Percentiles rank a stretch among this genome's conserved stretches.
These are phyloP conservation scores for Drosophila guanche DNA, from an alignment of 1,140 invertebrate species.

Conservation along the genomic window DNA sequence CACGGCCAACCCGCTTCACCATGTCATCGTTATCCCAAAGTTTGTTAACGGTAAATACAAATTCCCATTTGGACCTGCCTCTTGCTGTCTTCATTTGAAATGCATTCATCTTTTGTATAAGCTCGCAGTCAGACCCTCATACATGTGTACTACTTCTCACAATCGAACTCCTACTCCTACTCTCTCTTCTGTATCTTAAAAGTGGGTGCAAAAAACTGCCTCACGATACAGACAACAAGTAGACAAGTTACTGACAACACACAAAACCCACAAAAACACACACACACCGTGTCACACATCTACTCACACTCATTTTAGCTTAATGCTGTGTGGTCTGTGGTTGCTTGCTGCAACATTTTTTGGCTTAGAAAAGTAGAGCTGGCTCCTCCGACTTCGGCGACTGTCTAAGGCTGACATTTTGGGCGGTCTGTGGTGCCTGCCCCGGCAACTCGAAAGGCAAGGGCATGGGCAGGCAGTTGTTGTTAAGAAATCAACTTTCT, in stretches of 20 bases:
- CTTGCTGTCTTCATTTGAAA: constrained; percentile 59
- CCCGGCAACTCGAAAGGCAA: no score
- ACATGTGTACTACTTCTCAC: neutral
- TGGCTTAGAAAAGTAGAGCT: constrained; percentile 39
- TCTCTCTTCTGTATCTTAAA: constrained; percentile 25
- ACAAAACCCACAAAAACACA: constrained; percentile 10
- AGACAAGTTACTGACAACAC: constrained; percentile 74
- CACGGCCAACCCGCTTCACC: no score
- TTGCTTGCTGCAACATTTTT: constrained; percentile 50
- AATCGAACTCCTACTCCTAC: no score
- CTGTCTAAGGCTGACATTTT: constrained; percentile 50
- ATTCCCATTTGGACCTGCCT: constrained; percentile 21
- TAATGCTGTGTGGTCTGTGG: constrained; percentile 68
- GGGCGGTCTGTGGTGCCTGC: constrained; percentile 37
- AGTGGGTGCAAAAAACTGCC: constrained; percentile 43
- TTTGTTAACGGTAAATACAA: neutral
- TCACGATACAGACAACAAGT: constrained; percentile 70
- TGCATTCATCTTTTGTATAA: constrained; percentile 67
- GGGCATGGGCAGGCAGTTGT: constrained; percentile 31
- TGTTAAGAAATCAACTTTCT: constrained; percentile 79
- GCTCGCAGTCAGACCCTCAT: constrained; percentile 2
- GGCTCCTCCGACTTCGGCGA: constrained; percentile 38
- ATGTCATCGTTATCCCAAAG: neutral
- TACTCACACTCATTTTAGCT: constrained; percentile 47
- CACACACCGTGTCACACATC: neutral